Percentiles rank a stretch among this genome's conserved stretches.
phyloP scores from a whole-genome alignment of 2,888 invertebrate genomes.

The Thumatha senex region DNA sequence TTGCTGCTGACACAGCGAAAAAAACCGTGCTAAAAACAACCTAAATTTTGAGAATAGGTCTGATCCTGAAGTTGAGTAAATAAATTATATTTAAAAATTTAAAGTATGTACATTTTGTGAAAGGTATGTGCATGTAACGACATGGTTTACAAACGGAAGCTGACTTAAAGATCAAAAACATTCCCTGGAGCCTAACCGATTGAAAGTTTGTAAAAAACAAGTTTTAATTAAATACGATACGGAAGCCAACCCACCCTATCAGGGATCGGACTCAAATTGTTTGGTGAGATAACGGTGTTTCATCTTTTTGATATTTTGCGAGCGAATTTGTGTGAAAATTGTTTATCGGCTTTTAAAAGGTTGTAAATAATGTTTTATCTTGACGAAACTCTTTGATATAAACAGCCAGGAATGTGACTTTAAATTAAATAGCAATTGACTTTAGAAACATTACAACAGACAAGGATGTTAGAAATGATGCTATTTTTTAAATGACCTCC shows the following conservation, averaged over 20 bases:
- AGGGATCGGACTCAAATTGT: conserved; percentile 20
- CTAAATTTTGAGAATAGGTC: too few relatives aligned
- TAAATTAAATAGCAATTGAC: too few relatives aligned
- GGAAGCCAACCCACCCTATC: conserved; percentile 26
- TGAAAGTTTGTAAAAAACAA: conserved; percentile 37
- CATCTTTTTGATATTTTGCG: conserved; percentile 13
- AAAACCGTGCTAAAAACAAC: too few relatives aligned
- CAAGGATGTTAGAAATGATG: too few relatives aligned
- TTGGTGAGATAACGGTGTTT: conserved; percentile 30
- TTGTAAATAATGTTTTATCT: not conserved
- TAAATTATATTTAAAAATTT: too few relatives aligned
- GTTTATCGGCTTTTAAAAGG: not conserved
- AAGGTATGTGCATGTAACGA: too few relatives aligned
- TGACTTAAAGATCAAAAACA: conserved; percentile 30
- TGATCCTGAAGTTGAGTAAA: too few relatives aligned
- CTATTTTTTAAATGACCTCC: too few relatives aligned
- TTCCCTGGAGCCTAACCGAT: conserved; percentile 16
- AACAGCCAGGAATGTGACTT: not conserved
- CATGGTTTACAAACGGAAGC: conserved; percentile 1
- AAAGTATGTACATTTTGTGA: too few relatives aligned
- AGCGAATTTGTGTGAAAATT: not conserved
- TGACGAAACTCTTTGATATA: not conserved
- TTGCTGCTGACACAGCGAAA: too few relatives aligned
- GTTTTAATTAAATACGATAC: conserved; percentile 53
- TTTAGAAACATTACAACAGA: too few relatives aligned